Base-by-base conservation (phyloP, 2,888 invertebrate species). In the Latrodectus elegans region DNA sequence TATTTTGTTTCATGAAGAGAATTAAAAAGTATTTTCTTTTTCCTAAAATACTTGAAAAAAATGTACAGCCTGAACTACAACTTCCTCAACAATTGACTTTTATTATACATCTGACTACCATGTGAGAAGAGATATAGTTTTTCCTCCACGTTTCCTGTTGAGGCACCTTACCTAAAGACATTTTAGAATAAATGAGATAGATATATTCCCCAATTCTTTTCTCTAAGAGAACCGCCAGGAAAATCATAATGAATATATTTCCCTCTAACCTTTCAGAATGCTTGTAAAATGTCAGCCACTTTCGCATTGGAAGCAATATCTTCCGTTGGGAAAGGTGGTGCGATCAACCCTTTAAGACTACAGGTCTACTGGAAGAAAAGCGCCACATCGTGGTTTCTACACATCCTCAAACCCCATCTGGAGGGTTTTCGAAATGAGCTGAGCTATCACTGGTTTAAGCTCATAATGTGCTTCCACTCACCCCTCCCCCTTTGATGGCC, bases 391-490 rank as follows among this genome's bases (percentile, higher is more conserved):
- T 80, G 76, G 76, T 83, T 68, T 76, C 75, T 15, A 15, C 60
- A 15, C 60, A 60, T 60, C 60, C 38, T 15, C 60, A 60, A 14
- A 12, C 60, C 12, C 60, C 60, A 70, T 83, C 71, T 71, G 60
- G 71, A 22, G 76, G 64, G 74, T 9, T 74, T 60, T 70, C 71
- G 70, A 83, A 83, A 83, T 83, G 76, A 64, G 17, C 64, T n/a
- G 26, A 38, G 38, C 70, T 76, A 83, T 83, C 76, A 71, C 75
- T 60, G 71, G 60, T 68, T 75, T 55, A 76, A 70, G 76, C 70
- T 71, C 76, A 77, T 83, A 83, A 83, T 64, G 75, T 76, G 60
- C 64, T 76, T 26, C 52, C 82, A 80, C 60, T 51, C 38, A 38
- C 53, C 12, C 60, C 64, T 55, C 53, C 53, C 12, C 71, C 75